phyloP scores from a whole-genome alignment of 2,888 invertebrate genomes.

The Calameuta idolon region DNA sequence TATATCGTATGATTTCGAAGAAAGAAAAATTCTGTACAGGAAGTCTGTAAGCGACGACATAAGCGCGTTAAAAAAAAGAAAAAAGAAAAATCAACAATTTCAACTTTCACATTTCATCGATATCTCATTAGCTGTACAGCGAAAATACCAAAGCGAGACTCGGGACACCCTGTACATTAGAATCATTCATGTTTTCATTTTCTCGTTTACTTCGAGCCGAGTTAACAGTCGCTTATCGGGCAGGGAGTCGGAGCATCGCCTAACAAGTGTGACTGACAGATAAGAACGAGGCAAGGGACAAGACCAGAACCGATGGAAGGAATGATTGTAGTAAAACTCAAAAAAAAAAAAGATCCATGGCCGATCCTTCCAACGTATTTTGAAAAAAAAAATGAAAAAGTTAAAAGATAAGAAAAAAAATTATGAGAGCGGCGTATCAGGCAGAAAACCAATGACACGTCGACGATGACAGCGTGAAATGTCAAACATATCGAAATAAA shows the following conservation, averaged over 20 bases:
- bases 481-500: slow-evolving; percentile 4
- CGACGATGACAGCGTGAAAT: background rate
- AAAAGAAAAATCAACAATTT: background rate
- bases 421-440: slow-evolving; percentile 61
- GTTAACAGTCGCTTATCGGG: background rate
- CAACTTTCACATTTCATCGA: background rate
- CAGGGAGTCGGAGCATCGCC: background rate
- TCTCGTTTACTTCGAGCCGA: background rate
- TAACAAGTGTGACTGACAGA: background rate
- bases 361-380: background rate
- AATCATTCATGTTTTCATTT: background rate
- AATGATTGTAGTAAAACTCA: background rate
- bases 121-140: background rate
- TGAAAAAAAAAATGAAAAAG: background rate
- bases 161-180: background rate
- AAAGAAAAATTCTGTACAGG: background rate
- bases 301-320: background rate
- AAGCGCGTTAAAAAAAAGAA: too few relatives aligned
- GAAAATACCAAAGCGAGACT: background rate
- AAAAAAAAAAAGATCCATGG: too few relatives aligned
- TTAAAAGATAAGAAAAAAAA: slow-evolving; percentile 31
- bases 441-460: slow-evolving; percentile 52
- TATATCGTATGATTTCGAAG: background rate
- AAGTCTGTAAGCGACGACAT: background rate
- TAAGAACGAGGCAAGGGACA: background rate